A percentile compares a stretch with the other conserved stretches of the same genome.
phyloP scores from a whole-genome alignment of 2,888 invertebrate genomes.

The Agonum fuliginosum region DNA sequence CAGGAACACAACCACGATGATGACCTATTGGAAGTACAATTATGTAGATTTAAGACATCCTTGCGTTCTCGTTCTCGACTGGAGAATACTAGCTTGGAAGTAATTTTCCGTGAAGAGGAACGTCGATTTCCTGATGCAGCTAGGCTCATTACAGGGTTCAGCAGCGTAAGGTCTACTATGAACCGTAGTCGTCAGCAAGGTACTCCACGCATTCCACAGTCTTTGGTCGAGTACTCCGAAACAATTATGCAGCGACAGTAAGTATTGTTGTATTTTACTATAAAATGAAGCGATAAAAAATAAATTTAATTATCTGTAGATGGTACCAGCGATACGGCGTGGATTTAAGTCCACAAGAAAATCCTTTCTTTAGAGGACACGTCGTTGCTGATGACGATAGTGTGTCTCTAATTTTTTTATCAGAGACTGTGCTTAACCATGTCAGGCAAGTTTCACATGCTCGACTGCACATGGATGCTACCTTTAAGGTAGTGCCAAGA shows the following conservation, averaged over 20 bases:
- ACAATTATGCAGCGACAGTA: background rate
- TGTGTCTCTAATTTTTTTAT: background rate
- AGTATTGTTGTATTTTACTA: background rate
- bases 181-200: background rate
- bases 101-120: conserved; percentile 17
- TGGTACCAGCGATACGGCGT: conserved; percentile 3
- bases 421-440: background rate
- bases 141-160: background rate
- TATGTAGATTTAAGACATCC: background rate
- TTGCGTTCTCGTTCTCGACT: background rate
- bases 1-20: too few species aligned
- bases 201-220: background rate
- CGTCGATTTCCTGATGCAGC: background rate
- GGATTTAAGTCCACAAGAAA: background rate
- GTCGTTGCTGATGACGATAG: background rate
- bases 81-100: background rate
- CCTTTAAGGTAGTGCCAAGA: conserved; percentile 9
- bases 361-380: background rate
- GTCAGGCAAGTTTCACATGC: background rate
- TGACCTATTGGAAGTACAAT: too few species aligned
- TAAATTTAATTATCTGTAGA: background rate
- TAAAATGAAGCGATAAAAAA: background rate
- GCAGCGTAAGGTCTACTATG: background rate
- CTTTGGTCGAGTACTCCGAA: background rate
- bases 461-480: background rate